Conservation (phyloP, 2,113 vertebrate genomes). For the Lasiurus borealis region DNA sequence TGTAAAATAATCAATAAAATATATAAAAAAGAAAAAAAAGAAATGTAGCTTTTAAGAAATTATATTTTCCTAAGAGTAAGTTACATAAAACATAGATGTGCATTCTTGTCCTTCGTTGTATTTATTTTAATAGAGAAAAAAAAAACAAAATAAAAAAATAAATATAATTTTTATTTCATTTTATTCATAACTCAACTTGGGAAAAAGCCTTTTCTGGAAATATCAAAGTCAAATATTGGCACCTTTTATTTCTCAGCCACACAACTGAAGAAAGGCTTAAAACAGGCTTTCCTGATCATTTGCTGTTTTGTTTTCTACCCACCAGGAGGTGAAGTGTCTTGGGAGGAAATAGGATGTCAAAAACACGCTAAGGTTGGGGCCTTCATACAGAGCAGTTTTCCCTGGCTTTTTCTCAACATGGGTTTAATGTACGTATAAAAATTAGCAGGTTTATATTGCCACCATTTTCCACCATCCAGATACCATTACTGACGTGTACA, state of each 20-base stretch:
- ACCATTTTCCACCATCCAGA: too few species aligned
- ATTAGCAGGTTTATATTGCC: too few species aligned
- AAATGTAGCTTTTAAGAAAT: conserved; percentile 33
- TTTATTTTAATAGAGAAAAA: conserved; percentile 39
- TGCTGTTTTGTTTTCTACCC: background rate
- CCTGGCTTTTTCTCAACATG: background rate
- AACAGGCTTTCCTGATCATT: background rate
- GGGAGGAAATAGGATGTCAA: background rate
- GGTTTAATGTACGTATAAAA: background rate
- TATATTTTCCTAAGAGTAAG: conserved; percentile 43
- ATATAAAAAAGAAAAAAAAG: background rate
- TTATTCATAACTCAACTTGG: background rate
- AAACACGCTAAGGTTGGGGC: background rate
- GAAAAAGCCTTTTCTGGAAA: background rate
- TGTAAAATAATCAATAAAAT: too few species aligned
- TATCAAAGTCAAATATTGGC: background rate
- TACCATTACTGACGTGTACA: too few species aligned
- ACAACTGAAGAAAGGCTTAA: background rate
- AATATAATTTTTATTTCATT: background rate
- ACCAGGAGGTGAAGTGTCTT: background rate
- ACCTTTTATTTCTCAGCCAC: background rate
- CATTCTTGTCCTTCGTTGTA: background rate
- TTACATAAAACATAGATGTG: background rate
- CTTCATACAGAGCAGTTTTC: background rate
- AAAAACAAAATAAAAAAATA: background rate